phyloP scores from a whole-genome alignment of 2,888 invertebrate genomes.

The Lasiommata megera region DNA sequence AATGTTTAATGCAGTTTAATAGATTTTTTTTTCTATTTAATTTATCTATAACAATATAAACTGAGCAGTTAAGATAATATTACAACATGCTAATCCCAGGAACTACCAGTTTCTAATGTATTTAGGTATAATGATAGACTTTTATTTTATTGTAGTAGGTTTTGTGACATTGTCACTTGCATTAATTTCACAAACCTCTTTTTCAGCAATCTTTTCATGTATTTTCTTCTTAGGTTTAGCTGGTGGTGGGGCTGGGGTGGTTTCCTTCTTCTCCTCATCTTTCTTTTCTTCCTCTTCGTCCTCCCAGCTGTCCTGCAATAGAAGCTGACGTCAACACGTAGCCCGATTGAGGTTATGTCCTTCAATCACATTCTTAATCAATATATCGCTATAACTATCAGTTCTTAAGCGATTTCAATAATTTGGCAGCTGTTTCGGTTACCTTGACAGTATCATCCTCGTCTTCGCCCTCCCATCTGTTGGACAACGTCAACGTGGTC shows the following conservation, averaged over 20 bases:
- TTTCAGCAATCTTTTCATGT: conserved; percentile 92
- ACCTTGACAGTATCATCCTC: conserved; percentile 94
- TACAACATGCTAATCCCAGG: too few relatives aligned
- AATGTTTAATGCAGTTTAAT: too few relatives aligned
- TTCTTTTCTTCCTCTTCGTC: conserved; percentile 93
- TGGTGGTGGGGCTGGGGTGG: conserved; percentile 74
- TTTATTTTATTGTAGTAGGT: neutral
- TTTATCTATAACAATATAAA: too few relatives aligned
- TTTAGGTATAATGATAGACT: neutral
- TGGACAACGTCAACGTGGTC: conserved; percentile 79
- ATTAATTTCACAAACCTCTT: conserved; percentile 83
- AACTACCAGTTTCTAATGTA: too few relatives aligned
- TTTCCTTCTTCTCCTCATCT: conserved; percentile 86
- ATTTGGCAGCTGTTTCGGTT: conserved; percentile 59
- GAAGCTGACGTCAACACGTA: conserved; percentile 71
- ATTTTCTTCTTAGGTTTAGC: conserved; percentile 88
- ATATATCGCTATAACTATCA: neutral
- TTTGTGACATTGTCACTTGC: conserved; percentile 17
- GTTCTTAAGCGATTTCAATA: conserved; percentile 30
- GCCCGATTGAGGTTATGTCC: conserved; percentile 66
- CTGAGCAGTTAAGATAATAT: too few relatives aligned
- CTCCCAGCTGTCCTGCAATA: conserved; percentile 94
- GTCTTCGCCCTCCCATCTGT: conserved; percentile 95
- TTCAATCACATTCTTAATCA: conserved; percentile 13
- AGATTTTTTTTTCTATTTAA: too few relatives aligned